Base-by-base conservation (phyloP, 53 echinoderm and acorn worm genomes). In the Actinopyga echinites region DNA sequence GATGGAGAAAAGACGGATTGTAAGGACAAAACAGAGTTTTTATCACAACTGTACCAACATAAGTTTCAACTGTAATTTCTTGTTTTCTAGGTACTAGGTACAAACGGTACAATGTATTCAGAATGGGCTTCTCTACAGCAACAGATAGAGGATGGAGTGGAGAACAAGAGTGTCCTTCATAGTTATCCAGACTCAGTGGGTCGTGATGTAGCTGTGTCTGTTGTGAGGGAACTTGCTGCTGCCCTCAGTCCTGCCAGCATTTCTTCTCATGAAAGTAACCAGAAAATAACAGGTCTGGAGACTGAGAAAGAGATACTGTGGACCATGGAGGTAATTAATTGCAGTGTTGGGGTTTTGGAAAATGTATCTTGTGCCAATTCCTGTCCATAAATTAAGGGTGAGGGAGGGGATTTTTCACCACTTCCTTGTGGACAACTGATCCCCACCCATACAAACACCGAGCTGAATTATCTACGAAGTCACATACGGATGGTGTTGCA, bases 121-220 rank as follows among this genome's bases (percentile, higher is more conserved):
- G 92, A 90, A 64, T 97, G 97, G 97, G 97, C 97, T 23, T 97
- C 97, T 4, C 69, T 97, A 56, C 97, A 97, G 58, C 63, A 90
- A 42, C 86, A 86, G 44, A 89, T 96, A 12, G 93, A 97, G 57
- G 83, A 82, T 52, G 97, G 94, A 60, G 82, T 77, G 34, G 94
- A 88, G 65, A 92, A 94, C 61, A 90, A 86, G 38, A 97, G 97
- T 80, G 97, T 97, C 65, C 80, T 97, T 29, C 86, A 97, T 75
- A 93, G 89, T 37, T 97, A 86, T 64, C 90, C 94, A 40, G 94
- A 89, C 19, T 75, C 81, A 36, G 97, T 97, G 9, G 97, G 97
- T 13, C 80, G 83, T 38, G 97, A 97, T 83, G 97, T 97, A 11
- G 97, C 94, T 30, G 90, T 97, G 59, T 92, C 94, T 5, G 97